phyloP scores from a whole-genome alignment of 2,888 invertebrate species.

The Rhamnusium bicolor region DNA sequence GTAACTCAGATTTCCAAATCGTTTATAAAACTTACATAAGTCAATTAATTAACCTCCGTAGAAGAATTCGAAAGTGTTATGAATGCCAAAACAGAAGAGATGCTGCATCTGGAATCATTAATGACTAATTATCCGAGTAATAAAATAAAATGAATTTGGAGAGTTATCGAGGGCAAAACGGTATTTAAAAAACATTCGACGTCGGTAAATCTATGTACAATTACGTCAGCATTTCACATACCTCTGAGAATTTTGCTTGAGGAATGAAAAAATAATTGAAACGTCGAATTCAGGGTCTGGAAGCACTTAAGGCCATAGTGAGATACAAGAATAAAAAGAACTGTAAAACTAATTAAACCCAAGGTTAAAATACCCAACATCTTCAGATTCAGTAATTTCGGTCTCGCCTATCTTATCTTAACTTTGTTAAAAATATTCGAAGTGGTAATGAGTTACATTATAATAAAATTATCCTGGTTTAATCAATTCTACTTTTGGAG shows the following conservation, averaged over 20 bases:
- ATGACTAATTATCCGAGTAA: constrained; percentile 18
- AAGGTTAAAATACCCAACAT: too few species aligned
- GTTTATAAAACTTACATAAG: constrained; percentile 51
- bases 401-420: too few species aligned
- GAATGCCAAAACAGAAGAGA: constrained; percentile 49
- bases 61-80: constrained; percentile 56
- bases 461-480: too few species aligned
- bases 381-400: too few species aligned
- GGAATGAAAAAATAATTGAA: background rate
- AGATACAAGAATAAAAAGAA: too few species aligned
- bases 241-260: background rate
- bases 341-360: too few species aligned
- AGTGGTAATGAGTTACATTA: too few species aligned
- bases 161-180: constrained; percentile 7
- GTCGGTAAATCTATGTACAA: background rate
- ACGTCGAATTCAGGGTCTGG: too few species aligned
- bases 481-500: too few species aligned
- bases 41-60: constrained; percentile 50
- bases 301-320: too few species aligned
- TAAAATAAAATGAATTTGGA: background rate
- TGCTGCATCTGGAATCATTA: constrained; percentile 27
- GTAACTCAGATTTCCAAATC: constrained; percentile 41
- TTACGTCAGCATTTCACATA: background rate
- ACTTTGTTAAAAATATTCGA: too few species aligned
- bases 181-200: background rate